These are phyloP conservation scores for Podilymbus podiceps DNA, from an alignment of 2,113 vertebrate species.

Conservation along the genomic window DNA sequence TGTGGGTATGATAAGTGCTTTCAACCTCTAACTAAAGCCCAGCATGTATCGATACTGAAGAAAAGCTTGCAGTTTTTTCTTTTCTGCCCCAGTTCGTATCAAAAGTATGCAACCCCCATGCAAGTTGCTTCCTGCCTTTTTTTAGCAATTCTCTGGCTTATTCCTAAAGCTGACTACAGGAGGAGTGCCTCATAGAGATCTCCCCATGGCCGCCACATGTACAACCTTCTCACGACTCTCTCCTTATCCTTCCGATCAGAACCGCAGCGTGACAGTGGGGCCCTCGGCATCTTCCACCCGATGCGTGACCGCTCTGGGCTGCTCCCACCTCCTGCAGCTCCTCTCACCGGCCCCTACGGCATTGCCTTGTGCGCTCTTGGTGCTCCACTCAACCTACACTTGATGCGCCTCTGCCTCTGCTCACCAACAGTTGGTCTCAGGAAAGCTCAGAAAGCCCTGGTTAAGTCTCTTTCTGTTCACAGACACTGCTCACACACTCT, in stretches of 20 bases:
- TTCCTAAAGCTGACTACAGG: neutral
- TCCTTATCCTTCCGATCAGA: neutral
- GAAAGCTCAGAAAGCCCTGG: neutral
- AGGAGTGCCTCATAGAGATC: neutral
- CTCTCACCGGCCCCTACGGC: neutral
- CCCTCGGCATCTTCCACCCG: neutral
- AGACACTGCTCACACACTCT: neutral
- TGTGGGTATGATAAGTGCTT: neutral
- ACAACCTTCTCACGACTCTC: neutral
- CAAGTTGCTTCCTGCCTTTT: neutral
- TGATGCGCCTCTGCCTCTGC: neutral
- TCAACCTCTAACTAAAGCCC: neutral
- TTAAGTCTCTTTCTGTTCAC: neutral
- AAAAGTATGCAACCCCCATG: neutral
- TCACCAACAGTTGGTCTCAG: neutral
- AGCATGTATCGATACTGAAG: neutral
- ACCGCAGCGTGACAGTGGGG: neutral
- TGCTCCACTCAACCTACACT: neutral
- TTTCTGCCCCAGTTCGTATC: slow-evolving; percentile 2
- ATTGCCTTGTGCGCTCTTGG: neutral
- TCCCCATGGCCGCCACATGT: neutral
- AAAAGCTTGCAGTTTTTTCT: neutral
- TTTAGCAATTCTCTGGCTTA: neutral
- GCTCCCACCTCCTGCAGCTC: neutral
- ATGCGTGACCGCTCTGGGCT: neutral